Percentiles rank a stretch among this genome's conserved stretches.
Conservation (phyloP, 2,113 vertebrate species). For the Cervus canadensis region DNA sequence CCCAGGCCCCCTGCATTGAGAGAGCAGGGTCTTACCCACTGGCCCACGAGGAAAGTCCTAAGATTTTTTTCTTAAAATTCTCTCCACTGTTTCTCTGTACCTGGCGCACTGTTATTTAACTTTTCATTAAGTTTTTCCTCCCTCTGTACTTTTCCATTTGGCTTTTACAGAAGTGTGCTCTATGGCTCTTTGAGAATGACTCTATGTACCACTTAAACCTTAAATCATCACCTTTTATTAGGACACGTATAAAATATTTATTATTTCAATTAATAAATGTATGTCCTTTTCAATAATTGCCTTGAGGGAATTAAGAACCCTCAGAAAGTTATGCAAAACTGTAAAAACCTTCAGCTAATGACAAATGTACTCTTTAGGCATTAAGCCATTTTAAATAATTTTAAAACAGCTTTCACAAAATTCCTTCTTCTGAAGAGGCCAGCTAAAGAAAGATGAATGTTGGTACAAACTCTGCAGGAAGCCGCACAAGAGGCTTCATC, state of each 20-base stretch:
- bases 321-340: slow-evolving; percentile 46
- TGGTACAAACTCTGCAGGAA: not conserved
- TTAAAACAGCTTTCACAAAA: slow-evolving; percentile 41
- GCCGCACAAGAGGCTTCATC: not conserved
- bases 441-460: not conserved
- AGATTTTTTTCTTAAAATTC: not conserved
- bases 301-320: slow-evolving; percentile 46
- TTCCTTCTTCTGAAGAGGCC: not conserved
- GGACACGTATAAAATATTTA: slow-evolving; percentile 50
- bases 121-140: slow-evolving; percentile 7
- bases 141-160: slow-evolving; percentile 27
- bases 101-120: not conserved
- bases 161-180: not conserved
- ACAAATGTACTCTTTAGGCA: slow-evolving; percentile 30
- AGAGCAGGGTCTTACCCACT: not conserved
- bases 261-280: slow-evolving; percentile 64
- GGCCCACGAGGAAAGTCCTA: not conserved
- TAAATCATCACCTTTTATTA: slow-evolving; percentile 59
- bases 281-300: slow-evolving; percentile 44
- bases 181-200: slow-evolving; percentile 14
- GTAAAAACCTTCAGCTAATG: slow-evolving; percentile 51
- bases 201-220: slow-evolving; percentile 35
- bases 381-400: slow-evolving; percentile 53
- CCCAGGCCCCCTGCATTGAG: not conserved
- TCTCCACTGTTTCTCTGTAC: not conserved